These are phyloP conservation scores for Epinotia ramella DNA, from an alignment of 2,888 invertebrate species.

Conservation along the genomic window DNA sequence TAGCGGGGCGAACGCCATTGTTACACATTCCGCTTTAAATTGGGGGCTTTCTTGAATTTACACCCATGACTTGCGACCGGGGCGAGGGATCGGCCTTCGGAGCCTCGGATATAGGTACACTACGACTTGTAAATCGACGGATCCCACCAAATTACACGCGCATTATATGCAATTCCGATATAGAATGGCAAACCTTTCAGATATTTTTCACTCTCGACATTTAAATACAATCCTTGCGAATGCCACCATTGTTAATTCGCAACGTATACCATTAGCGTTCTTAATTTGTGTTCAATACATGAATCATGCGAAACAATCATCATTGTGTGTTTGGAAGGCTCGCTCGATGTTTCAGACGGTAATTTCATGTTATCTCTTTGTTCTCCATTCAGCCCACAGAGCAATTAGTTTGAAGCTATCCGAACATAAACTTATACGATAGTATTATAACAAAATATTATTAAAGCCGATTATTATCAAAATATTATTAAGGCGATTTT, in stretches of 20 bases:
- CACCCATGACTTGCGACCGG: slow-evolving; percentile 81
- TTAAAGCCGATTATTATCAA: slow-evolving; percentile 70
- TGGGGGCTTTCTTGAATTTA: slow-evolving; percentile 84
- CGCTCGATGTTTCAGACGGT: slow-evolving; percentile 55
- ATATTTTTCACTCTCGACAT: slow-evolving; percentile 52
- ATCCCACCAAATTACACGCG: slow-evolving; percentile 58
- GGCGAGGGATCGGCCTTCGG: slow-evolving; percentile 62
- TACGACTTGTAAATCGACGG: slow-evolving; percentile 62
- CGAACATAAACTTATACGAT: slow-evolving; percentile 63
- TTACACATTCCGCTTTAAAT: slow-evolving; percentile 83
- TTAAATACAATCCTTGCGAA: slow-evolving; percentile 51
- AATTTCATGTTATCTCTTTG: slow-evolving; percentile 65
- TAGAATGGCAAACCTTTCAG: slow-evolving; percentile 25
- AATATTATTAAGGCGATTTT: no score
- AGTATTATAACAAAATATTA: slow-evolving; percentile 69
- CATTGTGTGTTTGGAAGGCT: slow-evolving; percentile 56
- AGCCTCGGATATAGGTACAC: slow-evolving; percentile 55
- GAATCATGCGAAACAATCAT: slow-evolving; percentile 68
- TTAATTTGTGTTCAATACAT: slow-evolving; percentile 65
- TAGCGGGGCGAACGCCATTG: slow-evolving; percentile 77
- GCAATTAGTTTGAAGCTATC: slow-evolving; percentile 69
- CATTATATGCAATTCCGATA: slow-evolving; percentile 40
- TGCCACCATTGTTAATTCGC: slow-evolving; percentile 50
- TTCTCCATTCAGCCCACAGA: slow-evolving; percentile 63
- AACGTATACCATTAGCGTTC: slow-evolving; percentile 53